These are phyloP conservation scores for Drosophila barbarae DNA, from an alignment of 2,888 invertebrate genomes.

Conservation along the genomic window DNA sequence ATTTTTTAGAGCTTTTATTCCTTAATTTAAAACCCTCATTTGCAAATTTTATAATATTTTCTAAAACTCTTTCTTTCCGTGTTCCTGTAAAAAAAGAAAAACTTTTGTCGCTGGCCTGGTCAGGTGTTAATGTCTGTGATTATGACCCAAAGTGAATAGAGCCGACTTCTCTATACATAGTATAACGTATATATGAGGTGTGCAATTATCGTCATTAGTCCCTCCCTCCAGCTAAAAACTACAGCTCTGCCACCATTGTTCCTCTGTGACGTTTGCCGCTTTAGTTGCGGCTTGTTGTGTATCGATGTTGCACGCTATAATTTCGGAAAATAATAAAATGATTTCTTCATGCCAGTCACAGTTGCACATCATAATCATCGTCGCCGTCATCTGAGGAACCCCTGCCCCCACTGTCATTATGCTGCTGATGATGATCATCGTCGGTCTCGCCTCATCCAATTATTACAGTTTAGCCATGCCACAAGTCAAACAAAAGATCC, in stretches of 20 bases:
- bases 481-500: slow-evolving; percentile 68
- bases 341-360: slow-evolving; percentile 71
- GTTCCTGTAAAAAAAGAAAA: slow-evolving; percentile 14
- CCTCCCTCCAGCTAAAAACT: not conserved
- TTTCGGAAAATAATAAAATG: slow-evolving; percentile 59
- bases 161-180: slow-evolving; percentile 45
- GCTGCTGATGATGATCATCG: slow-evolving; percentile 30
- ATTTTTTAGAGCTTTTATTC: no score
- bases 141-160: slow-evolving; percentile 62
- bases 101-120: slow-evolving; percentile 45
- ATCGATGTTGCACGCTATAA: slow-evolving; percentile 76
- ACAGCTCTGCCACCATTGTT: slow-evolving; percentile 37
- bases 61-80: not conserved
- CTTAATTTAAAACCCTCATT: no score
- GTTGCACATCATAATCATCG: slow-evolving; percentile 60
- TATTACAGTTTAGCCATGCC: slow-evolving; percentile 72
- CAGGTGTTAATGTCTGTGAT: slow-evolving; percentile 78
- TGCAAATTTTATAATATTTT: not conserved
- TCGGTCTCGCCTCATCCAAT: slow-evolving; percentile 62
- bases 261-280: slow-evolving; percentile 53
- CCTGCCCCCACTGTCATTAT: slow-evolving; percentile 26
- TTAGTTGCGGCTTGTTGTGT: slow-evolving; percentile 78
- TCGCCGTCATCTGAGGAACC: slow-evolving; percentile 12
- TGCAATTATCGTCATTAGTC: slow-evolving; percentile 46
- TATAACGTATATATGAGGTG: slow-evolving; percentile 43